A percentile compares a stretch with the other conserved stretches of the same genome.
Evolutionary conservation across 1,140 invertebrate genomes (phyloP).

Genomic region (Tribolium castaneum): DNA sequence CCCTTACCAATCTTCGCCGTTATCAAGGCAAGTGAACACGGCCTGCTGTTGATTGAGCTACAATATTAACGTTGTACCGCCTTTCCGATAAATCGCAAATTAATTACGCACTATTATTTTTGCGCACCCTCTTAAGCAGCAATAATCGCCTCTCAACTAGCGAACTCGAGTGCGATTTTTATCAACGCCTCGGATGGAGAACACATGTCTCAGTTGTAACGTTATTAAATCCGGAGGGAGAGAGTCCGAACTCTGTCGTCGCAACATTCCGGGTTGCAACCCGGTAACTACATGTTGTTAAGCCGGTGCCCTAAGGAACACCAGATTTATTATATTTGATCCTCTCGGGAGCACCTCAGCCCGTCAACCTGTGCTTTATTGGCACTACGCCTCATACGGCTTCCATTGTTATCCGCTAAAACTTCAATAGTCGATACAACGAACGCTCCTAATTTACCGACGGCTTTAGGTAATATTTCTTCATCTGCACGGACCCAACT

Average conservation of each 20-base stretch:
- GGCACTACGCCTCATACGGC: constrained; percentile 21
- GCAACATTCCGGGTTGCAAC: constrained; percentile 37
- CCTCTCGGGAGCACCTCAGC: constrained; percentile 7
- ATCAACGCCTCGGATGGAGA: constrained; percentile 7
- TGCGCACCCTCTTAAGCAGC: neutral
- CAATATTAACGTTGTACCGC: constrained; percentile 35
- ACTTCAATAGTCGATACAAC: constrained; percentile 29
- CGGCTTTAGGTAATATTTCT: constrained; percentile 7
- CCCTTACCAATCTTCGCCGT: constrained; percentile 38
- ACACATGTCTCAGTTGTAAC: constrained; percentile 38
- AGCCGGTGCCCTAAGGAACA: constrained; percentile 35
- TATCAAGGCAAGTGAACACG: constrained; percentile 38
- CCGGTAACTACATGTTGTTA: constrained; percentile 43
- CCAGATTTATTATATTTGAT: constrained; percentile 43
- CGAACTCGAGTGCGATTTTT: constrained; percentile 1
- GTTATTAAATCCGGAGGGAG: constrained; percentile 40
- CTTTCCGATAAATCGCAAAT: constrained; percentile 26
- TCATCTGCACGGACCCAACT: neutral
- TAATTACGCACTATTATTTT: constrained; percentile 9
- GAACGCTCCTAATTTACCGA: constrained; percentile 6
- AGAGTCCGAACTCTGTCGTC: constrained; percentile 33
- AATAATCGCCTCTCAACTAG: neutral
- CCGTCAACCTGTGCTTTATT: constrained; percentile 36
- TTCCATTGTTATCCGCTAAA: constrained; percentile 17
- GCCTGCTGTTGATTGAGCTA: constrained; percentile 36